phyloP scores from a whole-genome alignment of 1,140 invertebrate species.

The Patella vulgata region DNA sequence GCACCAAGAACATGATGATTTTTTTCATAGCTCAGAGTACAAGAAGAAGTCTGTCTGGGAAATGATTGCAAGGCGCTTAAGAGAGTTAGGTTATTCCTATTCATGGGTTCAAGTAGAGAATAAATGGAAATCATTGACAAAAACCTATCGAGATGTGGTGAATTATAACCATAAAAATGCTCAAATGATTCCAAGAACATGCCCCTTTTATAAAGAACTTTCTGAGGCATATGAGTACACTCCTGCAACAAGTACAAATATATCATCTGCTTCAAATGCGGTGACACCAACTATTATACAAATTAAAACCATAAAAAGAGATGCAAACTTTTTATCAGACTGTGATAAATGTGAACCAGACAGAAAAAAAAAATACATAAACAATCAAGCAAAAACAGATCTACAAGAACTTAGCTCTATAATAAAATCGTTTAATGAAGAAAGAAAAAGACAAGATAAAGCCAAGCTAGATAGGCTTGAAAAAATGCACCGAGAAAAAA shows the following conservation, averaged over 20 bases:
- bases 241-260: slow-evolving; percentile 12
- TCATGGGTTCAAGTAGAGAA: slow-evolving; percentile 29
- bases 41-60: slow-evolving; percentile 31
- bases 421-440: slow-evolving; percentile 13
- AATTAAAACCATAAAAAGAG: too few relatives aligned
- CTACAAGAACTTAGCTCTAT: neutral
- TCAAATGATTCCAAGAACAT: slow-evolving; percentile 14
- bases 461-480: slow-evolving; percentile 18
- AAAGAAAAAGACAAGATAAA: slow-evolving; percentile 6
- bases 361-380: neutral
- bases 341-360: neutral
- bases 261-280: too few relatives aligned
- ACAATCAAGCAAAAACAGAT: neutral
- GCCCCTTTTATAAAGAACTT: slow-evolving; percentile 29
- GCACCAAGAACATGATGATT: slow-evolving; percentile 14
- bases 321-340: neutral
- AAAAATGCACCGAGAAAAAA: slow-evolving; percentile 24
- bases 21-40: slow-evolving; percentile 15
- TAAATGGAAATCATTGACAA: slow-evolving; percentile 39
- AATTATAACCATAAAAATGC: slow-evolving; percentile 24
- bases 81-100: slow-evolving; percentile 1
- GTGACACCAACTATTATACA: too few relatives aligned
- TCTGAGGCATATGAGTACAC: slow-evolving; percentile 28
- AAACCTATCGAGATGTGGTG: slow-evolving; percentile 29
- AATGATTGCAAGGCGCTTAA: slow-evolving; percentile 15